Conservation (phyloP, 2,888 invertebrate species). For the Lepidochitona cinerea region DNA sequence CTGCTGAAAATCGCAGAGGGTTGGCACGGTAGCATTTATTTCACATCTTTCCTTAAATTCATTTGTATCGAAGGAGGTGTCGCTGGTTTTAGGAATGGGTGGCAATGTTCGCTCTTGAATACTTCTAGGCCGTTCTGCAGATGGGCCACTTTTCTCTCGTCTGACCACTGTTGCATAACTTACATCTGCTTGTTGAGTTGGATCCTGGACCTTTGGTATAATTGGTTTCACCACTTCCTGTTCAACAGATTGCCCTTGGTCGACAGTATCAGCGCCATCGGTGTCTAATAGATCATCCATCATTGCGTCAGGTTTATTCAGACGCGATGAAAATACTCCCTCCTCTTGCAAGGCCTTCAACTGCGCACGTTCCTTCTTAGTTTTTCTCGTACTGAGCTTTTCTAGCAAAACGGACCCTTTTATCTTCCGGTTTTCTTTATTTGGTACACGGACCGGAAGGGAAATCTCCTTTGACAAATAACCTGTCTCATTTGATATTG, state of each 20-base stretch:
- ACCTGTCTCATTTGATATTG: constrained; percentile 33
- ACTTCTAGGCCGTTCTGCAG: not conserved
- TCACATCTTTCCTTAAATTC: not conserved
- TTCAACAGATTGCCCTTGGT: not conserved
- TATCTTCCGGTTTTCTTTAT: constrained; percentile 44
- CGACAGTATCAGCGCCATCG: not conserved
- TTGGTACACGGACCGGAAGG: constrained; percentile 50
- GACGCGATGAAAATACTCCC: constrained; percentile 58
- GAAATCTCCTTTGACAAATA: constrained; percentile 34
- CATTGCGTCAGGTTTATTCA: constrained; percentile 33
- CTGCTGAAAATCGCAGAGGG: not conserved
- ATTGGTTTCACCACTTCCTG: not conserved
- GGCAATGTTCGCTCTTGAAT: constrained; percentile 56
- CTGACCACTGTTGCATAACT: not conserved
- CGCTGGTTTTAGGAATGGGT: constrained; percentile 43
- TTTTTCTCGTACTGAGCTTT: constrained; percentile 55
- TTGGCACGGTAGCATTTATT: not conserved
- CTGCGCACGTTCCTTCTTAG: constrained; percentile 56
- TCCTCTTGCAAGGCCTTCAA: constrained; percentile 54
- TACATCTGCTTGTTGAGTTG: not conserved
- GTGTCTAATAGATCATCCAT: not conserved
- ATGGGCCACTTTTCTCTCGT: not conserved
- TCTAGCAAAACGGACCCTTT: constrained; percentile 53
- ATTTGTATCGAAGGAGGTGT: not conserved
- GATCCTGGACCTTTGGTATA: not conserved